Base-by-base conservation (phyloP, 2,797 vertebrate species). In the Dallia pectoralis region DNA sequence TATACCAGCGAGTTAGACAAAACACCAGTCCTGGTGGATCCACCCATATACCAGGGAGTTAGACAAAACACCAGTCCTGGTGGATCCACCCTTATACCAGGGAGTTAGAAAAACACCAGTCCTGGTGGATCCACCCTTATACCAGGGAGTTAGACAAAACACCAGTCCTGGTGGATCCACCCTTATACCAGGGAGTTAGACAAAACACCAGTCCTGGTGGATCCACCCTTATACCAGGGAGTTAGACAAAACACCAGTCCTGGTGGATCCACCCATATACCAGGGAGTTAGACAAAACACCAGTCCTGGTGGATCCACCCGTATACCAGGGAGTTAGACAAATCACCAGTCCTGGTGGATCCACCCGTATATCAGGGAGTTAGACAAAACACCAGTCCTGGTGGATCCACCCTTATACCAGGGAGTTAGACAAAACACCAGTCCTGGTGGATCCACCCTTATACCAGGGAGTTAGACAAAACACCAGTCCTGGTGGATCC, bases 251-350 rank as follows among this genome's bases (percentile, higher is more conserved):
- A 69, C 75, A 62, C 25, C 19, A 25, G 51, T 15, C 30, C 67
- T 78, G 75, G 33, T 68, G 74, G 77, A 76, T 40, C 32, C 48
- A 74, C 63, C 79, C 76, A 7, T 36, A 36, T 36, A 36, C n/a
- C n/a, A n/a, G n/a, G n/a, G n/a, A n/a, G n/a, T n/a, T n/a, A n/a
- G n/a, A n/a, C 1, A 53, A 62, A 7, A 69, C 75, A 62, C 25
- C 19, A 25, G 51, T 15, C 30, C 67, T 78, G 75, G 33, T 68
- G 74, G 77, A 76, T 40, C 32, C 48, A 74, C 63, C 79, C 76
- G 33, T 36, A 36, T 36, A 36, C n/a, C n/a, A n/a, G n/a, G n/a
- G n/a, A n/a, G n/a, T n/a, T n/a, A n/a, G n/a, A n/a, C 1, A 53
- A 62, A 7, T 67, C 75, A 62, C 25, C 19, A 25, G 51, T 15